Percentiles rank a stretch among this genome's conserved stretches.
Evolutionary conservation across 2,888 invertebrate genomes (phyloP).

Genomic region (Drosophila yooni): DNA sequence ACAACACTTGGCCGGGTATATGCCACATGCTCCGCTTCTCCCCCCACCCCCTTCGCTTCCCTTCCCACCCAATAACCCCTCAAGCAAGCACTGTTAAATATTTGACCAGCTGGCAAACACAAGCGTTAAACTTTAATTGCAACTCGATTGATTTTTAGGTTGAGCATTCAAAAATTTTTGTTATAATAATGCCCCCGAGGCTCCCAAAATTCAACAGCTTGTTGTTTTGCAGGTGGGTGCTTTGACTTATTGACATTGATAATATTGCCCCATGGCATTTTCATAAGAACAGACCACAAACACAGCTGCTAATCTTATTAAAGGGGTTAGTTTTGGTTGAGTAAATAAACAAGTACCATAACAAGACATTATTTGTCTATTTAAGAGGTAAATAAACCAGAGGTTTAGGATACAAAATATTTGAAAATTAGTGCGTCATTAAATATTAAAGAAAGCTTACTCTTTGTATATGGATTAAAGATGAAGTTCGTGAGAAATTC

Average conservation of each 20-base stretch:
- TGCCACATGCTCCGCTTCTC: neutral
- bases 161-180: constrained; percentile 52
- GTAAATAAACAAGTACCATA: constrained; percentile 30
- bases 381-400: constrained; percentile 7
- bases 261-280: constrained; percentile 33
- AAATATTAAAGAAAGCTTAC: neutral
- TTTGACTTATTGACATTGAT: constrained; percentile 34
- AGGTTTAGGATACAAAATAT: neutral
- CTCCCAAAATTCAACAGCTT: neutral
- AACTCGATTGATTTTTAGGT: constrained; percentile 53
- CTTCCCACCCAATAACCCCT: neutral
- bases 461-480: neutral
- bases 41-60: neutral
- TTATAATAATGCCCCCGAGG: constrained; percentile 39
- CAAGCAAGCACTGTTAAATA: constrained; percentile 10
- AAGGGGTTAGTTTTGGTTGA: constrained; percentile 5
- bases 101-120: constrained; percentile 52
- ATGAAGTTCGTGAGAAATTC: neutral
- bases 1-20: constrained; percentile 12
- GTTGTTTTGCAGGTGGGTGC: constrained; percentile 53
- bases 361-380: constrained; percentile 29
- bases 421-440: neutral
- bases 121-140: constrained; percentile 38
- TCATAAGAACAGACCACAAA: constrained; percentile 28
- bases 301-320: constrained; percentile 34